Percentiles rank a stretch among this genome's conserved stretches.
These are phyloP conservation scores for Ferrisia virgata DNA, from an alignment of 2,888 invertebrate genomes.

Conservation along the genomic window DNA sequence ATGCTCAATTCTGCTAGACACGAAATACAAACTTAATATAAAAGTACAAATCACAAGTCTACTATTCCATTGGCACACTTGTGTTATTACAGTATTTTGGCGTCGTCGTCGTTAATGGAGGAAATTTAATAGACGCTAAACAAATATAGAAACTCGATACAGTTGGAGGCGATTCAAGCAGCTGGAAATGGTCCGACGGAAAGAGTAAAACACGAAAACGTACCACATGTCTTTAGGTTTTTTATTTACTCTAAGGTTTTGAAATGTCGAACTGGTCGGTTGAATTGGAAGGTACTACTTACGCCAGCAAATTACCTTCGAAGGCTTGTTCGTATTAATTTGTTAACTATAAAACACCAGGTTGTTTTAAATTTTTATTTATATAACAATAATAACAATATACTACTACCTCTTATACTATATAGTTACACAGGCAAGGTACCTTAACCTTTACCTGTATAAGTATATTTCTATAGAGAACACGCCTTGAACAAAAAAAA, in stretches of 20 bases:
- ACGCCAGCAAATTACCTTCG: slow-evolving; percentile 5
- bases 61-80: neutral
- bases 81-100: neutral
- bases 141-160: slow-evolving; percentile 9
- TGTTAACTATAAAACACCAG: slow-evolving; percentile 24
- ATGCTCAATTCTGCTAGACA: no score
- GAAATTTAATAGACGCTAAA: slow-evolving; percentile 19
- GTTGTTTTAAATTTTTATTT: slow-evolving; percentile 16
- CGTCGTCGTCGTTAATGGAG: neutral
- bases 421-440: no score
- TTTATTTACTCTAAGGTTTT: slow-evolving; percentile 8
- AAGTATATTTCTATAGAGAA: no score
- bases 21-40: no score
- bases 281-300: neutral
- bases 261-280: neutral
- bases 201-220: slow-evolving; percentile 27
- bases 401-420: no score
- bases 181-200: slow-evolving; percentile 16
- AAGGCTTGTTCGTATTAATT: slow-evolving; percentile 8
- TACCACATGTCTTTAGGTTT: slow-evolving; percentile 26
- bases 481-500: neutral
- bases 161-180: slow-evolving; percentile 18
- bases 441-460: no score
- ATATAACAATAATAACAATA: neutral
- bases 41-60: no score